Percentiles rank a stretch among this genome's conserved stretches.
phyloP scores from a whole-genome alignment of 2,113 vertebrate species.

The Misgurnus anguillicaudatus region DNA sequence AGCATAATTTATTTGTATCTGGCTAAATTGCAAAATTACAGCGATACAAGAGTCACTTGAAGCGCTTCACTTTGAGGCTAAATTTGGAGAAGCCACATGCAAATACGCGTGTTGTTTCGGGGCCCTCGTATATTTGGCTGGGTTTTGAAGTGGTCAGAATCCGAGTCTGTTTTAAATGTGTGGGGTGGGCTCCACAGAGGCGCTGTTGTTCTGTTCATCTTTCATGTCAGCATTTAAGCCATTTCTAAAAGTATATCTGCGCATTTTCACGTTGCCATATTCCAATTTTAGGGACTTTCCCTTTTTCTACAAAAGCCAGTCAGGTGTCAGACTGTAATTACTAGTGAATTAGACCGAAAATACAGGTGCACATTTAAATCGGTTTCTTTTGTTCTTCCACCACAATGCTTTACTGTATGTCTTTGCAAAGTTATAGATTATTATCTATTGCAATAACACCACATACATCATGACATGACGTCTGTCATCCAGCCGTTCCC shows the following conservation, averaged over 20 bases:
- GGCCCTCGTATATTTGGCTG: conserved; percentile 53
- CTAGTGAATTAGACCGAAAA: not conserved
- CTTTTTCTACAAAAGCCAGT: not conserved
- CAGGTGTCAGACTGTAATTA: conserved; percentile 13
- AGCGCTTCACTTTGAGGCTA: conserved; percentile 34
- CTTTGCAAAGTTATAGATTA: not conserved
- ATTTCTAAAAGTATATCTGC: conserved; percentile 40
- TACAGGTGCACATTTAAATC: not conserved
- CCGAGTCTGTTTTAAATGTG: conserved; percentile 46
- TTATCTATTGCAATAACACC: not conserved
- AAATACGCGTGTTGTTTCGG: conserved; percentile 56
- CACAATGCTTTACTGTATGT: too few species aligned
- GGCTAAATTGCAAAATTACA: conserved; percentile 7
- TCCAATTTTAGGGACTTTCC: conserved; percentile 32
- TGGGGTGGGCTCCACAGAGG: conserved; percentile 44
- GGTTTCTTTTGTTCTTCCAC: not conserved
- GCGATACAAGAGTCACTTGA: conserved; percentile 13
- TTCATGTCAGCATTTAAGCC: conserved; percentile 56
- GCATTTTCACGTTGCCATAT: conserved; percentile 21
- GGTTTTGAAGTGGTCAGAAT: conserved; percentile 58
- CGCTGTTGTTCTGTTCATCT: conserved; percentile 45
- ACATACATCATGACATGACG: not conserved
- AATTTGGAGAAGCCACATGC: conserved; percentile 53
- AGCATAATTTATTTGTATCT: not conserved
- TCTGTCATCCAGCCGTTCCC: not conserved